These are phyloP conservation scores for Eudyptes chrysolophus DNA, from an alignment of 2,113 vertebrate genomes.

Conservation along the genomic window DNA sequence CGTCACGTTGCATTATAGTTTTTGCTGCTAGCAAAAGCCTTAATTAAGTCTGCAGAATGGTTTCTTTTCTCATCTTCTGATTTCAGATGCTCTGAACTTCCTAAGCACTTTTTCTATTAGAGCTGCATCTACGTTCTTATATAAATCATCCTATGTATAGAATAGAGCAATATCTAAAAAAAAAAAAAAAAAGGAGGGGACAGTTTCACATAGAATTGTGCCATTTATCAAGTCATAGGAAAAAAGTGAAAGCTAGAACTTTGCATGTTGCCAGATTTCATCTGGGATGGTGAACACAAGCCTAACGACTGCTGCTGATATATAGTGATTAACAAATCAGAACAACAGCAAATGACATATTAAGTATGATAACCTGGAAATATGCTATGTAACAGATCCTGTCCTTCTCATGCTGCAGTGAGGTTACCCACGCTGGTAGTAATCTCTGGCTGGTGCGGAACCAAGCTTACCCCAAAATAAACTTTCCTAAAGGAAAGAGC, in stretches of 20 bases:
- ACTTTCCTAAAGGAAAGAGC: background rate
- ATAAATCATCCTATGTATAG: background rate
- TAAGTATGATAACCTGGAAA: background rate
- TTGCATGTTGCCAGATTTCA: background rate
- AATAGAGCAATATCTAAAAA: background rate
- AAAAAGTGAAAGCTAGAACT: background rate
- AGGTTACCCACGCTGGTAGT: background rate
- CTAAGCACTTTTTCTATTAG: constrained; percentile 22
- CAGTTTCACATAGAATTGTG: background rate
- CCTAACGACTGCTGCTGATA: background rate
- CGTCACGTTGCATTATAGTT: constrained; percentile 56
- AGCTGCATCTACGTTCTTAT: background rate
- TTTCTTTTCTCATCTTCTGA: constrained; percentile 41
- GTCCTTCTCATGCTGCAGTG: background rate
- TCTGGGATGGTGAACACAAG: background rate
- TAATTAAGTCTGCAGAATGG: constrained; percentile 55
- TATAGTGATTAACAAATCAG: background rate
- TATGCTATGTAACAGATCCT: background rate
- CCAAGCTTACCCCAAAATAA: background rate
- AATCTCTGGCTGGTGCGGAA: background rate
- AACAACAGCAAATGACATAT: background rate
- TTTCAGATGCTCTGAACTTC: constrained; percentile 37
- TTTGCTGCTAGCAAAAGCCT: constrained; percentile 47
- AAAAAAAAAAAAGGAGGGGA: background rate
- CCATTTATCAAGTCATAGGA: background rate